phyloP scores from a whole-genome alignment of 2,113 vertebrate species.

The Osmerus eperlanus region DNA sequence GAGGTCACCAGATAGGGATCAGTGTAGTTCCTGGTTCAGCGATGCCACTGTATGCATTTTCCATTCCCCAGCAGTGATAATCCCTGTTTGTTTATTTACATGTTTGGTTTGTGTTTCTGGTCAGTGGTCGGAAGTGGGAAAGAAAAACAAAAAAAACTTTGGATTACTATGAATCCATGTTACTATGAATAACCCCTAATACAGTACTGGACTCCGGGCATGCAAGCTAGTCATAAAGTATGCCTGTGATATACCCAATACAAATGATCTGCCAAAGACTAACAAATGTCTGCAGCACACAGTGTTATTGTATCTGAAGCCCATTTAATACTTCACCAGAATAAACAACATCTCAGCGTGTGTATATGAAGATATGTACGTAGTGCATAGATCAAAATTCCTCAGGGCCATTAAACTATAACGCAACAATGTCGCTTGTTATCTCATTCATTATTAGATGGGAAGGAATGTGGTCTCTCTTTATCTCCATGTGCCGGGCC shows the following conservation, averaged over 20 bases:
- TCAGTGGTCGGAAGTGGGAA: slow-evolving; percentile 12
- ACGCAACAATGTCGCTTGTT: slow-evolving; percentile 54
- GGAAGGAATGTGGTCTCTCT: slow-evolving; percentile 72
- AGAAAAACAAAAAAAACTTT: slow-evolving; percentile 24
- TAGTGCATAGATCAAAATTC: background rate
- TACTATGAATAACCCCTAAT: too few relatives aligned
- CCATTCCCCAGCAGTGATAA: slow-evolving; percentile 29
- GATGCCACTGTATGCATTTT: slow-evolving; percentile 56
- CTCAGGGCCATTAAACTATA: slow-evolving; percentile 42
- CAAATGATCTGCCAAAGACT: background rate
- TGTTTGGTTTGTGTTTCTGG: slow-evolving; percentile 31
- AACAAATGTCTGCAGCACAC: background rate
- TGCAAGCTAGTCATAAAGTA: too few relatives aligned
- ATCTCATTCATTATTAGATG: slow-evolving; percentile 73
- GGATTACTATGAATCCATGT: too few relatives aligned
- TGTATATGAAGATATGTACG: too few relatives aligned
- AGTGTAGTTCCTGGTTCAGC: slow-evolving; percentile 49
- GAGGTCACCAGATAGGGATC: slow-evolving; percentile 65
- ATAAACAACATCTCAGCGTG: too few relatives aligned
- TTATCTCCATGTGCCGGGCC: slow-evolving; percentile 64
- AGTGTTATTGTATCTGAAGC: background rate
- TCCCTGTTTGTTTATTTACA: slow-evolving; percentile 8
- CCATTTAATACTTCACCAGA: too few relatives aligned
- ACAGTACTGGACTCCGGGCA: too few relatives aligned
- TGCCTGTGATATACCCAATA: too few relatives aligned